Percentiles rank a stretch among this genome's conserved stretches.
These are phyloP conservation scores for Cyanistes caeruleus DNA, from an alignment of 2,113 vertebrate genomes.

Conservation along the genomic window DNA sequence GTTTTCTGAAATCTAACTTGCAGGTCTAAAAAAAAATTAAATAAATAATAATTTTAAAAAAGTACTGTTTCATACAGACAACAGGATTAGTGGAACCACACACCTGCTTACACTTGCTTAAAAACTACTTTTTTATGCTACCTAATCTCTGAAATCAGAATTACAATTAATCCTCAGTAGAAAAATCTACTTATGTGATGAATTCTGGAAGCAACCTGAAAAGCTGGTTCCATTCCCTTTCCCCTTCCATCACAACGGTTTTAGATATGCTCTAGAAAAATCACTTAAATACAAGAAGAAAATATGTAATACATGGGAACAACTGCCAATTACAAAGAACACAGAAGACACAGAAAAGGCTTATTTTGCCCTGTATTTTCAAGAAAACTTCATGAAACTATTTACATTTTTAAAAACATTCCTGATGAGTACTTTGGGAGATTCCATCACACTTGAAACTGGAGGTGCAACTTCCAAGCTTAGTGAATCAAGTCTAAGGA, in stretches of 20 bases:
- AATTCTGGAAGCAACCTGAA: background rate
- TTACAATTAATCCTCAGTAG: background rate
- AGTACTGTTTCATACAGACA: background rate
- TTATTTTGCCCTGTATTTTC: background rate
- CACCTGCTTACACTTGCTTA: background rate
- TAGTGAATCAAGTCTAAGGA: background rate
- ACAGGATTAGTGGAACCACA: background rate
- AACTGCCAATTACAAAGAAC: background rate
- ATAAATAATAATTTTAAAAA: background rate
- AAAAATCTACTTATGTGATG: background rate
- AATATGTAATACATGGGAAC: rapidly evolving
- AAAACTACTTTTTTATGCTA: background rate
- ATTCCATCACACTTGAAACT: background rate
- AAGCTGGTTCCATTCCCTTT: background rate
- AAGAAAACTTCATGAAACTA: background rate
- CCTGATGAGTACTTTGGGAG: background rate
- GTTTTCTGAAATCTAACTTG: background rate
- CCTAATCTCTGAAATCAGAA: background rate
- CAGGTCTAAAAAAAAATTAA: background rate
- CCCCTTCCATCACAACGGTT: background rate
- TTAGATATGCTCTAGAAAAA: background rate
- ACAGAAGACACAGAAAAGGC: background rate
- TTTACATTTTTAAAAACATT: background rate
- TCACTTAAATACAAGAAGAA: background rate
- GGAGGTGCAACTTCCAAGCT: background rate